Evolutionary conservation across 1,140 invertebrate species (phyloP).

Genomic region (Drosophila ironensis): DNA sequence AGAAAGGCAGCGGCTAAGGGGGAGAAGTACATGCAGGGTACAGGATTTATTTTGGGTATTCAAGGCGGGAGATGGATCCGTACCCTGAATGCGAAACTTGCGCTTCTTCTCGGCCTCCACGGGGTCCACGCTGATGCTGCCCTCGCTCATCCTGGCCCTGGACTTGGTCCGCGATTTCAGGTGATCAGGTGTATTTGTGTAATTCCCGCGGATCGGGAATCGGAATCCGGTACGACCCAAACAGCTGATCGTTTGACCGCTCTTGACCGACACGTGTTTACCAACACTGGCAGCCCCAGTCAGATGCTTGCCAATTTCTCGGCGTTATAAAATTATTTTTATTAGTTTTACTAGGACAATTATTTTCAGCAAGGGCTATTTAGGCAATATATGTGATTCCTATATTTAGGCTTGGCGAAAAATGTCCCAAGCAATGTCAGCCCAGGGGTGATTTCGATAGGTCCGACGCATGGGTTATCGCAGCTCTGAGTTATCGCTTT

Average conservation of each 20-base stretch:
- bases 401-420: too few species aligned
- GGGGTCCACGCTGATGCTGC: slow-evolving; percentile 38
- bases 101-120: slow-evolving; percentile 57
- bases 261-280: neutral
- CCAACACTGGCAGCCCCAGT: neutral
- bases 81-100: slow-evolving; percentile 71
- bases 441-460: neutral
- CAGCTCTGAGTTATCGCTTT: neutral
- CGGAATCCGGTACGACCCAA: too few species aligned
- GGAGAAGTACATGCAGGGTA: neutral
- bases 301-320: too few species aligned
- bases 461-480: neutral
- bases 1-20: slow-evolving; percentile 88
- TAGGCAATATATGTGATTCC: too few species aligned
- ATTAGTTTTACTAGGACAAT: too few species aligned
- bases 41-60: too few species aligned
- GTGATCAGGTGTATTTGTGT: slow-evolving; percentile 57
- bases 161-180: neutral
- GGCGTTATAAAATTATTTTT: too few species aligned
- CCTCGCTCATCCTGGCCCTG: slow-evolving; percentile 46
- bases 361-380: too few species aligned
- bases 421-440: too few species aligned
- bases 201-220: slow-evolving; percentile 13
- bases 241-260: neutral
- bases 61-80: neutral